Evolutionary conservation across 2,797 vertebrate genomes (phyloP), one percentile per base, ranked within the genome.

Genomic region (Syngnathus acus): DNA sequence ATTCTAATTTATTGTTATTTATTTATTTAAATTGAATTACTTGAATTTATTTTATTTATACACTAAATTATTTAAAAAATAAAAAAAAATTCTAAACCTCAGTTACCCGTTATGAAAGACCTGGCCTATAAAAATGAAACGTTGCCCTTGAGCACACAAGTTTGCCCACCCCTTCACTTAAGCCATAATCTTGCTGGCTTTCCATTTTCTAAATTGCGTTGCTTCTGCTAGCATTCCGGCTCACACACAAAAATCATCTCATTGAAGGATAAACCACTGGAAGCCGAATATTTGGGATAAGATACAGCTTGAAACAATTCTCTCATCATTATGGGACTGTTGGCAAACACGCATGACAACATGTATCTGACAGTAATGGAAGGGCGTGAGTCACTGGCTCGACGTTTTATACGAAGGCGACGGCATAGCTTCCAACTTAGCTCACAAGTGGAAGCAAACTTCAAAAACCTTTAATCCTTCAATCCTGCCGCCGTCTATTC

Each of bases 401-500:
- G 23, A 57, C 17, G 13, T 37, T 32, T 57, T 32, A 62, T 8
- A 1, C 6, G 42, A 62, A 47, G 26, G 21, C 14, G 40, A 16
- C 13, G 4, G 14, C 60, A 16, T 62, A 43, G 40, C 59, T 61
- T 64, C 45, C 42, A 26, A 37, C 6, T 48, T 2, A 62, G 60
- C 58, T 65, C 45, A 53, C 19, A 45, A 45, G 60, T 67, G 38
- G 55, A 80, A 26, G 32, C 23, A 55, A 68, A 72, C 67, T 68
- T 81, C 57, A 72, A 77, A 83, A 26, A n/a, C 8, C 71, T 67
- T 68, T 72, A 69, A 76, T 63, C 43, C 21, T 62, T 26, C 63
- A 21, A 55, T 62, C 58, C 47, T 43, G 58, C 60, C 62, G 57
- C 72, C 85, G 67, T 74, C 69, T 77, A 76, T 83, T 81, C 69